These are phyloP conservation scores for Prosapia bicincta DNA, from an alignment of 2,888 invertebrate genomes.

Conservation along the genomic window DNA sequence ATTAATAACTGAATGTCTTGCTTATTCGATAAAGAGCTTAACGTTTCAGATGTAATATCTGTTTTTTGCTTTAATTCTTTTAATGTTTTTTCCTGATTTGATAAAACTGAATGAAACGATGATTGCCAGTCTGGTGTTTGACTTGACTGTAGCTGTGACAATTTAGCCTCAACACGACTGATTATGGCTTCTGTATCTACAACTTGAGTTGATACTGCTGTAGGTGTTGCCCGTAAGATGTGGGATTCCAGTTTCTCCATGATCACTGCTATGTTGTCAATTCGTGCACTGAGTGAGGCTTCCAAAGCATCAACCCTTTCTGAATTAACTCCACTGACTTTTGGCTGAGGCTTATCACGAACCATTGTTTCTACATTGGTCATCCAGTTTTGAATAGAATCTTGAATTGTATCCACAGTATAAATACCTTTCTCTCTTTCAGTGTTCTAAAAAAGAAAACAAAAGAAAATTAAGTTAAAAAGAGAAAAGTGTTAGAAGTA, in stretches of 20 bases:
- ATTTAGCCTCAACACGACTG: slow-evolving; percentile 33
- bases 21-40: slow-evolving; percentile 48
- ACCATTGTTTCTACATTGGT: slow-evolving; percentile 48
- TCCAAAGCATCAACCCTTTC: slow-evolving; percentile 33
- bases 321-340: slow-evolving; percentile 14
- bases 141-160: slow-evolving; percentile 17
- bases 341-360: slow-evolving; percentile 36
- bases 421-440: slow-evolving; percentile 34
- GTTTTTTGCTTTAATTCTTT: slow-evolving; percentile 17
- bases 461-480: too few relatives aligned
- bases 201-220: slow-evolving; percentile 35
- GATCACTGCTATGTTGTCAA: slow-evolving; percentile 30
- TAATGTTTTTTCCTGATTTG: slow-evolving; percentile 7
- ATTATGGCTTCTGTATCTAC: slow-evolving; percentile 39
- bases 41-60: background rate
- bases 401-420: slow-evolving; percentile 38
- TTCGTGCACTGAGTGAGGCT: slow-evolving; percentile 29
- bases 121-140: slow-evolving; percentile 31
- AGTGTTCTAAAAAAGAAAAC: slow-evolving; percentile 30
- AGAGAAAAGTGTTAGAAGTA: too few relatives aligned
- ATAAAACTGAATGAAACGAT: slow-evolving; percentile 1
- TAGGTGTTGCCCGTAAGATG: slow-evolving; percentile 34
- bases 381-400: slow-evolving; percentile 48
- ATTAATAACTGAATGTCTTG: slow-evolving; percentile 54
- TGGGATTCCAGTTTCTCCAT: slow-evolving; percentile 32